These are phyloP conservation scores for Leuciscus idus DNA, from an alignment of 2,113 vertebrate genomes.

Conservation along the genomic window DNA sequence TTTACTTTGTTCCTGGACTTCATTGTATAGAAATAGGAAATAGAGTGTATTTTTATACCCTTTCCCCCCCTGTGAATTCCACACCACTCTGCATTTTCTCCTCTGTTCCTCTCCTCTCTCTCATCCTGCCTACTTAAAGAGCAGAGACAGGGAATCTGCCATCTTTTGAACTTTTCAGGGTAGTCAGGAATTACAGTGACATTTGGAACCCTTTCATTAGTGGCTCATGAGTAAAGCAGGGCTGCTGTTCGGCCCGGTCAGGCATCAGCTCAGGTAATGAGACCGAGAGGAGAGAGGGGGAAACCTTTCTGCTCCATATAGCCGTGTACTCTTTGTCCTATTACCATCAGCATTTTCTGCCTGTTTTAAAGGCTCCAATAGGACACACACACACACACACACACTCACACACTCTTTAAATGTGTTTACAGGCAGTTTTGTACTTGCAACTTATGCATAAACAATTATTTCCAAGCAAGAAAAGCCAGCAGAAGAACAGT, in stretches of 20 bases:
- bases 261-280: constrained; percentile 54
- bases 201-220: constrained; percentile 68
- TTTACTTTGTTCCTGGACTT: background rate
- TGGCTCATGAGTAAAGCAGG: constrained; percentile 47
- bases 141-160: constrained; percentile 48
- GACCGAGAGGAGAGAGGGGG: constrained; percentile 35
- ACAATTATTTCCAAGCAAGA: background rate
- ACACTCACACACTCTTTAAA: background rate
- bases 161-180: constrained; percentile 63
- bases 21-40: no score
- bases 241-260: constrained; percentile 15
- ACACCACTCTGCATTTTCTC: constrained; percentile 9
- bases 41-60: background rate
- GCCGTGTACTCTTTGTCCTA: constrained; percentile 32
- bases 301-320: constrained; percentile 35
- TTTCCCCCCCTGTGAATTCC: background rate
- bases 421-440: background rate
- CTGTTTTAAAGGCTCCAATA: constrained; percentile 36
- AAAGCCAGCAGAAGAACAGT: no score
- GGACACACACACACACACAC: background rate
- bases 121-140: constrained; percentile 44
- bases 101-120: constrained; percentile 32
- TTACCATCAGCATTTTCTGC: constrained; percentile 55
- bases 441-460: background rate
- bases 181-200: constrained; percentile 63